Percentiles rank a stretch among this genome's conserved stretches.
Evolutionary conservation across 2,113 vertebrate species (phyloP).

Genomic region (Synchiropus splendidus): DNA sequence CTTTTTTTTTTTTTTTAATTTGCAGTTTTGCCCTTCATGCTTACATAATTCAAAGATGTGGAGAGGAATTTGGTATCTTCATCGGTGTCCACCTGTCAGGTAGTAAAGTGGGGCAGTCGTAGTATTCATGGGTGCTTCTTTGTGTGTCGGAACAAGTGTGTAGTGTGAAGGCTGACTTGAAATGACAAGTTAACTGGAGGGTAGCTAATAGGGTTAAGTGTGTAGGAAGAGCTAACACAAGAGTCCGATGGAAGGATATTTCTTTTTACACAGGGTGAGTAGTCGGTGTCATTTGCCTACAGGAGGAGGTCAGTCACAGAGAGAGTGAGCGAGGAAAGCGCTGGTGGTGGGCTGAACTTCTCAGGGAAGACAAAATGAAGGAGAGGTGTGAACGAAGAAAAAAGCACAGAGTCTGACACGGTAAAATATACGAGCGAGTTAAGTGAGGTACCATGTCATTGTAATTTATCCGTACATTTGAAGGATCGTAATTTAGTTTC

Average conservation of each 20-base stretch:
- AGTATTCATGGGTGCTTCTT: no score
- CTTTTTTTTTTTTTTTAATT: no score
- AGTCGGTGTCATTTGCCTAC: slow-evolving; percentile 16
- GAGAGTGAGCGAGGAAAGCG: neutral
- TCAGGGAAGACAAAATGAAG: slow-evolving; percentile 6
- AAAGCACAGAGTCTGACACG: neutral
- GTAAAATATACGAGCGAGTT: neutral
- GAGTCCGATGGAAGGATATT: slow-evolving; percentile 9
- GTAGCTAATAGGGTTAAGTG: slow-evolving; percentile 37
- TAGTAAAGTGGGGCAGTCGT: no score
- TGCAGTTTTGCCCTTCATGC: no score
- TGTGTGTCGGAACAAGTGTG: no score
- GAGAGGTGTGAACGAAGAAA: neutral
- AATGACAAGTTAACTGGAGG: slow-evolving; percentile 32
- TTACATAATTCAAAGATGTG: no score
- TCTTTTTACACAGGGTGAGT: slow-evolving; percentile 22
- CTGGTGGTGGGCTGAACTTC: neutral
- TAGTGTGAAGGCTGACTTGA: slow-evolving; percentile 3
- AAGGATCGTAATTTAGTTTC: neutral
- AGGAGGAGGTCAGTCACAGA: slow-evolving; percentile 10
- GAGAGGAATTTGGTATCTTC: no score
- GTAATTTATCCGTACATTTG: neutral
- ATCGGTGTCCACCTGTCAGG: no score
- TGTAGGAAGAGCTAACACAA: slow-evolving; percentile 14
- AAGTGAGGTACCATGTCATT: neutral